Evolutionary conservation across 1,140 invertebrate species (phyloP).

Genomic region (Sinella curviseta): DNA sequence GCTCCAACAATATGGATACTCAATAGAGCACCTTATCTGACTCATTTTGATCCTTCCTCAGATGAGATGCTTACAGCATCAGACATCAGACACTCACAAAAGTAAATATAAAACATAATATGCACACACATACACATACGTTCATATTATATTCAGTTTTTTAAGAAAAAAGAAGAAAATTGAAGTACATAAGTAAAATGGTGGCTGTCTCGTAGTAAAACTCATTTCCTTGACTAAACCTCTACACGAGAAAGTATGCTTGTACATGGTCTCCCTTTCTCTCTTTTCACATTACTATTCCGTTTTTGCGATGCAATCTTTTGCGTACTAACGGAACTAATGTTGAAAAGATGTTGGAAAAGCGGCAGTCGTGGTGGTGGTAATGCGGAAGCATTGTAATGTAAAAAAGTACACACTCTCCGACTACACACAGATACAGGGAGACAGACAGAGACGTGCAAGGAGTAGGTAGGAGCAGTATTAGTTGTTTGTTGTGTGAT

Average conservation of each 20-base stretch:
- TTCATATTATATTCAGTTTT: not conserved
- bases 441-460: not conserved
- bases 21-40: not conserved
- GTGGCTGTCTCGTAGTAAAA: not conserved
- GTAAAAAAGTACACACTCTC: not conserved
- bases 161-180: not conserved
- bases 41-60: not conserved
- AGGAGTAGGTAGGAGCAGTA: not conserved
- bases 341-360: constrained; percentile 10
- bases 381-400: constrained; percentile 5
- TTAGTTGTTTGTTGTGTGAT: not conserved
- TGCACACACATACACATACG: not conserved
- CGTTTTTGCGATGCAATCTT: not conserved
- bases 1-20: too few relatives aligned
- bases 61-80: too few relatives aligned
- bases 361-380: not conserved
- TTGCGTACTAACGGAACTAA: not conserved
- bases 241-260: not conserved
- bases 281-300: not conserved
- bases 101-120: too few relatives aligned
- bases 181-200: not conserved
- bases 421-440: not conserved
- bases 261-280: not conserved
- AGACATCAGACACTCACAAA: too few relatives aligned
- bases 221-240: not conserved